Evolutionary conservation across 2,797 vertebrate species (phyloP).

Genomic region (Chloroceryle amazona): DNA sequence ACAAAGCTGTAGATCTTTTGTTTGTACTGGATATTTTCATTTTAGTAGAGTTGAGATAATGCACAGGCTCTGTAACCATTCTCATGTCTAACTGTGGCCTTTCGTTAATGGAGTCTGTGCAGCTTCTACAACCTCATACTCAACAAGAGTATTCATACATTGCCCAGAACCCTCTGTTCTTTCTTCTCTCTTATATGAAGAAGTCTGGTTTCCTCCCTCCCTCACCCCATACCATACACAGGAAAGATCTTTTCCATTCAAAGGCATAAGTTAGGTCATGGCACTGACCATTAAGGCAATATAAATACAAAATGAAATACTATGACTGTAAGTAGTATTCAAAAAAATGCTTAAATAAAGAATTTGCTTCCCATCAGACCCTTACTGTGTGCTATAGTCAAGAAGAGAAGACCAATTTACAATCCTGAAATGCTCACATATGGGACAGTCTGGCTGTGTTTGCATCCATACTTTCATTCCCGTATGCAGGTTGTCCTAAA

Average conservation of each 20-base stretch:
- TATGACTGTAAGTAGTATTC: not conserved
- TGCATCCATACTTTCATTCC: not conserved
- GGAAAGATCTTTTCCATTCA: not conserved
- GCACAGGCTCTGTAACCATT: slow-evolving; percentile 74
- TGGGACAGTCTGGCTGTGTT: not conserved
- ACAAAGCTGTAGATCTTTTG: slow-evolving; percentile 69
- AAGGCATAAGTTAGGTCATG: not conserved
- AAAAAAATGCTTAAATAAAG: not conserved
- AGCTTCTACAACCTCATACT: slow-evolving; percentile 27
- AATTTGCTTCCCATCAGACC: not conserved
- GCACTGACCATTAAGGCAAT: not conserved
- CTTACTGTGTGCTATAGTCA: not conserved
- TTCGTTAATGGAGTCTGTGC: slow-evolving; percentile 82
- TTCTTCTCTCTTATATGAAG: not conserved
- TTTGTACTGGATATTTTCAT: slow-evolving; percentile 76
- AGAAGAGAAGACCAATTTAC: slow-evolving; percentile 12
- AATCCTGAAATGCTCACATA: not conserved
- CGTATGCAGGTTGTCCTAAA: not conserved
- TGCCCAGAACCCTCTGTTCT: not conserved
- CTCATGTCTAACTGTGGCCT: slow-evolving; percentile 76
- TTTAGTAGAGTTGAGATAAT: slow-evolving; percentile 82
- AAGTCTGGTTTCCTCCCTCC: not conserved
- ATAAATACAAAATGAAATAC: not conserved
- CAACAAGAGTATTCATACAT: not conserved
- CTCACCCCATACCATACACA: not conserved